Evolutionary conservation across 2,113 vertebrate species (phyloP).

Genomic region (Cyprinodon tularosa): DNA sequence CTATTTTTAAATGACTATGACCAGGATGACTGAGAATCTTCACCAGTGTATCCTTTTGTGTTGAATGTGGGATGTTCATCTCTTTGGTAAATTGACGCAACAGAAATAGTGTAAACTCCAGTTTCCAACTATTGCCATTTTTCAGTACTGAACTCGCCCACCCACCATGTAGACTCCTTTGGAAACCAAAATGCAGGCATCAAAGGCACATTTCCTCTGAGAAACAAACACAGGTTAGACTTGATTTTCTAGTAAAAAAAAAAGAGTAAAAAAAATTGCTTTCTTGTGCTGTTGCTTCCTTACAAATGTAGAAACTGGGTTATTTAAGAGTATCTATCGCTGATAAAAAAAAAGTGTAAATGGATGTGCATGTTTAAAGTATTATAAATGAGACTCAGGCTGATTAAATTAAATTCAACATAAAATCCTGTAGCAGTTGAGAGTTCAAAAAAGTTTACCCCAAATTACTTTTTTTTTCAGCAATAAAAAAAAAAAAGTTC

Average conservation of each 20-base stretch:
- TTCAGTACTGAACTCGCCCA: constrained; percentile 57
- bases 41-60: neutral
- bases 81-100: constrained; percentile 38
- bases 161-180: constrained; percentile 57
- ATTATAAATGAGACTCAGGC: neutral
- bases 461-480: neutral
- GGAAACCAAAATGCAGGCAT: constrained; percentile 55
- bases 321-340: constrained; percentile 45
- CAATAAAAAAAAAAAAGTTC: neutral
- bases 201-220: constrained; percentile 56
- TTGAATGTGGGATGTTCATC: constrained; percentile 5
- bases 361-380: constrained; percentile 34
- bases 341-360: constrained; percentile 34
- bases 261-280: constrained; percentile 55
- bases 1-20: too few relatives aligned
- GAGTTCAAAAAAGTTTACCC: neutral
- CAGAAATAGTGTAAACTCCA: constrained; percentile 14
- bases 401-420: neutral
- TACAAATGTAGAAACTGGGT: constrained; percentile 28
- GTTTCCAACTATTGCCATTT: constrained; percentile 40
- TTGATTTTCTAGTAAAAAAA: constrained; percentile 60
- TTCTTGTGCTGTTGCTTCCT: constrained; percentile 48
- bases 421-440: constrained; percentile 21
- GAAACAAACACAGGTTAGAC: constrained; percentile 58
- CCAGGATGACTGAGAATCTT: too few relatives aligned